Evolutionary conservation across 2,797 vertebrate species (phyloP), one percentile per base, ranked within the genome.

Genomic region (Rhinatrema bivittatum): DNA sequence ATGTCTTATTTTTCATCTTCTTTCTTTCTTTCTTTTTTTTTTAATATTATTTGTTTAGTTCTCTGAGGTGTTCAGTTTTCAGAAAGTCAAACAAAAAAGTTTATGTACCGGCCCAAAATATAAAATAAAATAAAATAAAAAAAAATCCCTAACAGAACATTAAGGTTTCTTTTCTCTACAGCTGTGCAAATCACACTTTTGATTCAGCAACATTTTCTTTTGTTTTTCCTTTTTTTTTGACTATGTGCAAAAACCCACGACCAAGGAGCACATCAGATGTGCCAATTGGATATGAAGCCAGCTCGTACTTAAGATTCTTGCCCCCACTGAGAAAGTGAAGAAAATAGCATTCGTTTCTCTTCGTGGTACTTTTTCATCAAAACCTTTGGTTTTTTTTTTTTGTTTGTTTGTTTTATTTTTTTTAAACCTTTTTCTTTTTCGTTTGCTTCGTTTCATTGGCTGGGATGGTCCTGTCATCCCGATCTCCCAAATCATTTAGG

Each of bases 331-430:
- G 29, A 30, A 24, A 54, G 42, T 47, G 56, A 56, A 58, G 49
- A 63, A 60, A 50, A 56, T 53, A 69, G 62, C 64, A 49, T 56
- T 60, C 58, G 35, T 45, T 38, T 38, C 25, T 67, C 30, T 43
- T 43, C 54, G 60, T 58, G 72, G 60, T 59, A 72, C 60, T 62
- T 66, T 39, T 62, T 59, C 46, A 60, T 63, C 64, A 57, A 75
- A 74, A 75, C 71, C 78, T 84, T 82, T 84, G 78, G 75, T 81
- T 77, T 69, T 50, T 53, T 63, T 60, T 31, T 37, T 43, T 56
- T 59, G 44, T 57, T 44, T 36, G 26, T 29, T 6, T 35, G 13
- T 1, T 2, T 16, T 29, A 23, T 56, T 47, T 38, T 43, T 32
- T 4, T 24, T 61, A n/a, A n/a, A n/a, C n/a, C 56, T 32, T 54